Percentiles rank a stretch among this genome's conserved stretches.
These are phyloP conservation scores for Melipona beecheii DNA, from an alignment of 2,888 invertebrate species.

Conservation along the genomic window DNA sequence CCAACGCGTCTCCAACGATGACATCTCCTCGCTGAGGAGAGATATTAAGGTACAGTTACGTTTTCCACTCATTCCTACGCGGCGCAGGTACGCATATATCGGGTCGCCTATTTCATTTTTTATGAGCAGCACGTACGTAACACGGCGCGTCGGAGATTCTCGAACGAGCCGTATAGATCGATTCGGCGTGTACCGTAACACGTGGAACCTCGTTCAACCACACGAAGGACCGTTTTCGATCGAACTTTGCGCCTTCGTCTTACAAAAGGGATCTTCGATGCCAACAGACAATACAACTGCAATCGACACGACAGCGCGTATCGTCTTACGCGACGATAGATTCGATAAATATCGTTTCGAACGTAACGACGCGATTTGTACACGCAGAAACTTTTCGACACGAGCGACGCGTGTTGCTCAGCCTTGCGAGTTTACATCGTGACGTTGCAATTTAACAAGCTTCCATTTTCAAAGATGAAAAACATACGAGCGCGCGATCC, in stretches of 20 bases:
- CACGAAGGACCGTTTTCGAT: conserved; percentile 9
- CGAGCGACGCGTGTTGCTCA: too few relatives aligned
- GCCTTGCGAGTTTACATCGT: too few relatives aligned
- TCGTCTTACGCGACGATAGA: too few relatives aligned
- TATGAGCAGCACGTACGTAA: conserved; percentile 79
- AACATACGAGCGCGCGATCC: too few relatives aligned
- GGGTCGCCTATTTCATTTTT: conserved; percentile 76
- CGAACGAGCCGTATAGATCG: conserved; percentile 47
- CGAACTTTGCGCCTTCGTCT: neutral
- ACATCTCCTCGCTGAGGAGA: conserved; percentile 48
- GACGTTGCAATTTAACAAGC: too few relatives aligned
- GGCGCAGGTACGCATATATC: conserved; percentile 61
- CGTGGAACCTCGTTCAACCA: neutral
- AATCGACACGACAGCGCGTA: neutral
- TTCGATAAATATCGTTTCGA: too few relatives aligned
- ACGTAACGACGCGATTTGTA: too few relatives aligned
- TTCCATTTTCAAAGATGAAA: too few relatives aligned
- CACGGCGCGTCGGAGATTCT: conserved; percentile 60
- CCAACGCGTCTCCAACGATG: conserved; percentile 44
- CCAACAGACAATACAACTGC: neutral
- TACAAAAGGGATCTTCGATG: neutral
- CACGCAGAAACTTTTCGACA: neutral
- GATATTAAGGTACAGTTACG: conserved; percentile 72
- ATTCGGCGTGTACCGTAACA: conserved; percentile 48
- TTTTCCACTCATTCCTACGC: conserved; percentile 76